Percentiles rank a stretch among this genome's conserved stretches.
phyloP scores from a whole-genome alignment of 2,797 vertebrate species.

The Anguilla obscura region DNA sequence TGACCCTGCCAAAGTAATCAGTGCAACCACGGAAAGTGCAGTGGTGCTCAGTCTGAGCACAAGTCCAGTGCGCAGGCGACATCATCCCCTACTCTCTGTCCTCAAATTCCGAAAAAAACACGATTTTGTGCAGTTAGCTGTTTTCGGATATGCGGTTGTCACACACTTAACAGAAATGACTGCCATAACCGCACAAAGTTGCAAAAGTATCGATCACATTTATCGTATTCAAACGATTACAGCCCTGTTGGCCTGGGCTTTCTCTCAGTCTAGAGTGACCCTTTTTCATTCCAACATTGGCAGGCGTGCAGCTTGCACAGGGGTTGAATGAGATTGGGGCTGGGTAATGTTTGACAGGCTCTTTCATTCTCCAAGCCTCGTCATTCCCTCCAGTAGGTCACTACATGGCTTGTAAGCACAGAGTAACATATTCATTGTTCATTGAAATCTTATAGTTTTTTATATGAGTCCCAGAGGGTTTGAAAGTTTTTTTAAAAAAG shows the following conservation, averaged over 20 bases:
- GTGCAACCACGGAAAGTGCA: not conserved
- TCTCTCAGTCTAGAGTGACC: not conserved
- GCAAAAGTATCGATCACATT: not conserved
- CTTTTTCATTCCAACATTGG: not conserved
- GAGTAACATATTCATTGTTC: not conserved
- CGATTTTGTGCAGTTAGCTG: not conserved
- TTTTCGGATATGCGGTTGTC: not conserved
- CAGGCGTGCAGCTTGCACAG: not conserved
- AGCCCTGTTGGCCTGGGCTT: not conserved
- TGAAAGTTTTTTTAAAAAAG: too few species aligned
- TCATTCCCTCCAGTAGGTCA: not conserved
- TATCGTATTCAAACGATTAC: not conserved
- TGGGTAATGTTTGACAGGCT: not conserved
- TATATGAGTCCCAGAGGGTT: too few species aligned
- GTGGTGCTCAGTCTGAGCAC: not conserved
- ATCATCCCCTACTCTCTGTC: not conserved
- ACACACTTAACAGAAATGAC: not conserved
- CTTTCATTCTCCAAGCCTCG: not conserved
- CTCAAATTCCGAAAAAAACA: not conserved
- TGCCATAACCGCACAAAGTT: not conserved
- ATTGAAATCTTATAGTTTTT: not conserved
- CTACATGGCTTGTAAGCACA: not conserved
- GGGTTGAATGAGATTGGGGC: not conserved
- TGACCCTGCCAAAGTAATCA: not conserved
- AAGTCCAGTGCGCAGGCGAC: not conserved